phyloP scores from a whole-genome alignment of 30 jellyfish, hydroid and myxozoan genomes.

The Nemopilema nomurai region DNA sequence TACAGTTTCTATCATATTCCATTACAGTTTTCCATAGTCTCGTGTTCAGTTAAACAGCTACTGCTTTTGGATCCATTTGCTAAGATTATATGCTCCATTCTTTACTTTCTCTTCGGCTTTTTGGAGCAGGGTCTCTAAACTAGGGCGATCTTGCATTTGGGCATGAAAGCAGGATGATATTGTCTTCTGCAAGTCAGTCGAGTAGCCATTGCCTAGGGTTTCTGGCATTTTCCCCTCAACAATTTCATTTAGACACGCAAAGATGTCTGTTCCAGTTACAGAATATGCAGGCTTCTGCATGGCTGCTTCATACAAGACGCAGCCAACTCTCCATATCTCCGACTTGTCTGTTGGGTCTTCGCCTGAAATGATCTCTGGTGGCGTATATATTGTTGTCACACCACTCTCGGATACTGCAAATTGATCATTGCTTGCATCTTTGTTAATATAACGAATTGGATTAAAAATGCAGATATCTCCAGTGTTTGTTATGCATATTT shows the following conservation, averaged over 20 bases:
- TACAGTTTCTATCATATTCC: no score
- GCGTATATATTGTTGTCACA: constrained; percentile 54
- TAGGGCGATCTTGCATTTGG: constrained; percentile 32
- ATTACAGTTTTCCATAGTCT: not conserved
- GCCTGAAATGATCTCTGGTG: constrained; percentile 72
- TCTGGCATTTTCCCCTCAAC: constrained; percentile 78
- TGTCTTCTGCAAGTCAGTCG: constrained; percentile 30
- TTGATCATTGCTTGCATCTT: constrained; percentile 40
- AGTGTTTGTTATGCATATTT: constrained; percentile 27
- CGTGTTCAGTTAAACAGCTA: not conserved
- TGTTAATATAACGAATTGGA: constrained; percentile 35
- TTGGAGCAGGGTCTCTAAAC: constrained; percentile 16
- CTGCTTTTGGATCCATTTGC: constrained; percentile 8
- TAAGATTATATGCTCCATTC: not conserved
- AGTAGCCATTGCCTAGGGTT: constrained; percentile 14
- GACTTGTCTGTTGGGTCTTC: constrained; percentile 51
- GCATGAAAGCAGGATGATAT: constrained; percentile 50
- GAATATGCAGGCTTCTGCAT: constrained; percentile 64
- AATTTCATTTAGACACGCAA: constrained; percentile 47
- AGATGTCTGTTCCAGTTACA: constrained; percentile 31
- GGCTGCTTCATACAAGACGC: constrained; percentile 59
- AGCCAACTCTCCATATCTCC: constrained; percentile 55
- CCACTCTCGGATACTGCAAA: constrained; percentile 67
- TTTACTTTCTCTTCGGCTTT: constrained; percentile 39
- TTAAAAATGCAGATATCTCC: constrained; percentile 47